phyloP scores from a whole-genome alignment of 2,113 vertebrate species.

The Gracilinanus agilis region DNA sequence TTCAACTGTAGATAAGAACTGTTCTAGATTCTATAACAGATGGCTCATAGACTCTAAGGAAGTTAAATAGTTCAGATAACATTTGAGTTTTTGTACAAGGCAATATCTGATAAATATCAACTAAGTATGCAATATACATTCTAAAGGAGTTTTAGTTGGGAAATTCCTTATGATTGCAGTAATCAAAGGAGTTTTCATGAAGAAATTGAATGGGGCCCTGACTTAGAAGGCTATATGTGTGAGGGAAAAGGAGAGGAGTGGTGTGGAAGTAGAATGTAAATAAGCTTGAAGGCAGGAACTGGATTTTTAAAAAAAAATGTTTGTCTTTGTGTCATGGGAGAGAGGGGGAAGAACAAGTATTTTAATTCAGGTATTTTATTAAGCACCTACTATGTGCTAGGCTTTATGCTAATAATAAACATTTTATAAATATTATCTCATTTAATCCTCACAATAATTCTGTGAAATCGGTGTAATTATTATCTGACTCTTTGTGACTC shows the following conservation, averaged over 20 bases:
- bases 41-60: not conserved
- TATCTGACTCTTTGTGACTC: not conserved
- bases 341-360: not conserved
- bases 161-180: not conserved
- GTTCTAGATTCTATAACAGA: not conserved
- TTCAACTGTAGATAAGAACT: not conserved
- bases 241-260: not conserved
- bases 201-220: not conserved
- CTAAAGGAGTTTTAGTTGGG: not conserved
- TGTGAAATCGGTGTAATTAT: not conserved
- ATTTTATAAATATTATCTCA: not conserved
- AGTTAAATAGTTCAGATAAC: not conserved
- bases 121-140: not conserved
- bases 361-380: not conserved
- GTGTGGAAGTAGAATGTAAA: not conserved
- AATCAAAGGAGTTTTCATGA: not conserved
- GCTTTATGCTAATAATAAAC: not conserved
- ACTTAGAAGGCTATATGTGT: not conserved
- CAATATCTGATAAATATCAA: not conserved
- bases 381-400: not conserved
- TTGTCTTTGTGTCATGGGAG: not conserved
- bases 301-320: not conserved
- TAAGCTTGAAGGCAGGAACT: not conserved
- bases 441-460: not conserved
- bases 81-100: not conserved